Evolutionary conservation across 2,888 invertebrate genomes (phyloP).

Genomic region (Cryptus viduatorius): DNA sequence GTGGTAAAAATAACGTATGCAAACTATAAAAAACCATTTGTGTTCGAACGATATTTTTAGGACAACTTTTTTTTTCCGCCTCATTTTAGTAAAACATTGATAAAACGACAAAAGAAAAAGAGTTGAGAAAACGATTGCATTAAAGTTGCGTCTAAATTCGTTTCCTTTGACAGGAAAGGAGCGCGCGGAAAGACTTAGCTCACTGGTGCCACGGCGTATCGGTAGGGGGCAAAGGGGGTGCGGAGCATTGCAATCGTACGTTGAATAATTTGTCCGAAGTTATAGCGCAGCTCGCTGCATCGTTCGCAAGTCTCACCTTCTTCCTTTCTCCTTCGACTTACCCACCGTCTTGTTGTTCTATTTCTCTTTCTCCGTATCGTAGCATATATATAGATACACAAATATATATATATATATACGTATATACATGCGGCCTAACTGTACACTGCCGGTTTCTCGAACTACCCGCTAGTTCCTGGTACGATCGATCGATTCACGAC

Average conservation of each 20-base stretch:
- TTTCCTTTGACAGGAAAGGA: constrained; percentile 34
- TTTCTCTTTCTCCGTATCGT: constrained; percentile 63
- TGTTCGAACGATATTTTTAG: no score
- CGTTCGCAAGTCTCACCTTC: constrained; percentile 57
- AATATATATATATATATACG: neutral
- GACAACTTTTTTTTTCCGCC: neutral
- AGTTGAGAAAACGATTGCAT: constrained; percentile 1
- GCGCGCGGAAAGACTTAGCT: constrained; percentile 32
- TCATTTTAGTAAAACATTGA: neutral
- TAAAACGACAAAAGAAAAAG: neutral
- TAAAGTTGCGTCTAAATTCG: constrained; percentile 47
- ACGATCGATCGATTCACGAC: constrained; percentile 73
- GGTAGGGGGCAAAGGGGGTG: neutral
- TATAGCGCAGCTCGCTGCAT: constrained; percentile 42
- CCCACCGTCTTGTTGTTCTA: constrained; percentile 51
- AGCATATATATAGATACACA: neutral
- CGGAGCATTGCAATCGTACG: constrained; percentile 49
- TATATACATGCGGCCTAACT: neutral
- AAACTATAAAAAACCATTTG: neutral
- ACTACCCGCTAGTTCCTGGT: constrained; percentile 70
- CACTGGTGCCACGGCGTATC: neutral
- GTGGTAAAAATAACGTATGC: neutral
- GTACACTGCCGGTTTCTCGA: constrained; percentile 54
- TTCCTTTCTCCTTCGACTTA: constrained; percentile 53
- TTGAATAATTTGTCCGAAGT: constrained; percentile 76